Base-by-base conservation (phyloP, 1,140 invertebrate genomes). In the Drosophila miranda region DNA sequence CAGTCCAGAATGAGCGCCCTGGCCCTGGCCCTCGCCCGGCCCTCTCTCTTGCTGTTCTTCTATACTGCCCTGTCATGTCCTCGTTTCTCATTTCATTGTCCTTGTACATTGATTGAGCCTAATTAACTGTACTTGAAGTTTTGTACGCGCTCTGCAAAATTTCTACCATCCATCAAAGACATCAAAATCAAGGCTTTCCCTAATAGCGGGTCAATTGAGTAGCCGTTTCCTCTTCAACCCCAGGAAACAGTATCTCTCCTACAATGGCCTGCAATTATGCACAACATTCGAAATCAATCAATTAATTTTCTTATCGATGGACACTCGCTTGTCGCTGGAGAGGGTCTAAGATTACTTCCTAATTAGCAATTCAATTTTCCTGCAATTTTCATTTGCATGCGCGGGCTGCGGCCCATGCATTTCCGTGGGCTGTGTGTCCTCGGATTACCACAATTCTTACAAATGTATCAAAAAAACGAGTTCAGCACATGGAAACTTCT, bases 61-160 rank as follows among this genome's bases (percentile, higher is more conserved):
- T 38, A 4, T 38, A 2, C 34, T 38, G 34, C 34, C 34, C 52
- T 62, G 59, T 62, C 53, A 62, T 62, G 59, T 72, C 30, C 62
- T 67, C 58, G 56, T 30, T 21, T 51, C 34, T 38, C 34, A 38
- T 38, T 38, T 9, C 50, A 7, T 64, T 66, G 62, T 66, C 66
- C 51, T 56, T 49, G 66, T 68, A 68, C 64, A 72, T 83, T 86
- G 82, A 86, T 86, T 86, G 77, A 57, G 74, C 77, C 81, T 86
- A 87, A 86, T 86, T 86, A 87, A 86, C 82, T 86, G 78, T 87
- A 86, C 81, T 86, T 86, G 73, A 86, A 84, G 72, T 84, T 84
- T 68, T 78, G 64, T 69, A 78, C 76, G 67, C 70, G 80, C 75
- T 64, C 74, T 70, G 49, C 71, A 58, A 83, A 84, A 81, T 86